Conservation (phyloP, 2,113 vertebrate genomes). For the Noturus placidus region DNA sequence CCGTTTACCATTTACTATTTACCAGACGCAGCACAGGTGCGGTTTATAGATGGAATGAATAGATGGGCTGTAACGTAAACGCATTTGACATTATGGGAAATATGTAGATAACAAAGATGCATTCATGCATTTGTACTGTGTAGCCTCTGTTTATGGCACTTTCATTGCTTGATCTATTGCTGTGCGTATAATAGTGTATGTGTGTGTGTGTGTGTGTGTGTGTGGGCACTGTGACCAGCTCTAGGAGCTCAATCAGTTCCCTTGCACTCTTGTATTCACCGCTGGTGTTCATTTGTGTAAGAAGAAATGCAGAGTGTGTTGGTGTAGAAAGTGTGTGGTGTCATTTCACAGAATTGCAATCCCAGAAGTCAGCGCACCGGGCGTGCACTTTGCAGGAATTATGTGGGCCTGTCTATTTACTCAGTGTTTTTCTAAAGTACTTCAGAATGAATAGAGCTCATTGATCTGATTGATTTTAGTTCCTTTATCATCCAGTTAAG, state of each 20-base stretch:
- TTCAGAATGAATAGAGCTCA: constrained; percentile 12
- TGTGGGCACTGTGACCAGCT: background rate
- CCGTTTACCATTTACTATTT: no score
- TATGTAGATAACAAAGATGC: background rate
- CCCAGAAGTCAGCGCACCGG: background rate
- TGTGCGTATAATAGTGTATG: no score
- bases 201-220: background rate
- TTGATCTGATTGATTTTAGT: constrained; percentile 3
- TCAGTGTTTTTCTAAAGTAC: background rate
- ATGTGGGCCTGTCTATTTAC: no score
- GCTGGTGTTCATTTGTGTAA: background rate
- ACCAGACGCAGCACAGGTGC: background rate
- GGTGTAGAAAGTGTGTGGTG: background rate
- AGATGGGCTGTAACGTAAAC: background rate
- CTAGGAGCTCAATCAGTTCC: background rate
- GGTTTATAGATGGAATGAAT: background rate
- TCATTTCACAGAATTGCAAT: background rate
- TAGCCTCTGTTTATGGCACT: background rate
- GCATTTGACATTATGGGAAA: background rate
- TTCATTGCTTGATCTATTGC: background rate
- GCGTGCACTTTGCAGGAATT: background rate
- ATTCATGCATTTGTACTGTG: background rate
- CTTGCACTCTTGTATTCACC: background rate
- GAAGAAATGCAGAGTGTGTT: background rate
- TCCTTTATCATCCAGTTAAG: background rate